Conservation (phyloP, 2,113 vertebrate species). For the Brachyistius frenatus region DNA sequence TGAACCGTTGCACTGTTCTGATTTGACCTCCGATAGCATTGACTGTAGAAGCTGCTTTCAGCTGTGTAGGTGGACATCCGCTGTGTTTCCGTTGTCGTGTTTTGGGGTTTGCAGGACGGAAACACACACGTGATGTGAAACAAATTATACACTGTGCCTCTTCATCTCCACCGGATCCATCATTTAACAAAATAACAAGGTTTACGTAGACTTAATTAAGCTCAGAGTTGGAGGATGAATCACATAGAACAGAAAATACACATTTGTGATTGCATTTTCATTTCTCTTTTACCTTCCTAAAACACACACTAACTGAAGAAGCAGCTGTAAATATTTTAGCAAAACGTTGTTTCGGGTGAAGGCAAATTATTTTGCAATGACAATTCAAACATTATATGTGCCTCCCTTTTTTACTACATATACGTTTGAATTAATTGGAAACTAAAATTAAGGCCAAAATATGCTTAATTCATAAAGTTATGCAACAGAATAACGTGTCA, state of each 20-base stretch:
- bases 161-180: not conserved
- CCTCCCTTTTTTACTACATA: no score
- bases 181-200: not conserved
- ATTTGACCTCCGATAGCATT: slow-evolving; percentile 10
- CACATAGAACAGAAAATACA: not conserved
- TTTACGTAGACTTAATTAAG: not conserved
- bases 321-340: no score
- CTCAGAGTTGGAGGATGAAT: not conserved
- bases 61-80: slow-evolving; percentile 6
- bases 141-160: not conserved
- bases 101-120: not conserved
- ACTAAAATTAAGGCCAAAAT: no score
- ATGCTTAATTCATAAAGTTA: no score
- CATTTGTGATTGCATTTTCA: no score
- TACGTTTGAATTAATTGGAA: no score
- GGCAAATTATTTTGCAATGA: no score
- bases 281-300: no score
- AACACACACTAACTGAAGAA: no score
- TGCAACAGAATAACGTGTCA: no score
- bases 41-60: slow-evolving; percentile 18
- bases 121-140: not conserved
- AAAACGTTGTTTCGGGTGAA: no score
- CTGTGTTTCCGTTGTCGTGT: not conserved
- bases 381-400: no score
- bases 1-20: not conserved